phyloP scores from a whole-genome alignment of 37 sponge, comb jelly and placozoan genomes.

The Geodia barretti region DNA sequence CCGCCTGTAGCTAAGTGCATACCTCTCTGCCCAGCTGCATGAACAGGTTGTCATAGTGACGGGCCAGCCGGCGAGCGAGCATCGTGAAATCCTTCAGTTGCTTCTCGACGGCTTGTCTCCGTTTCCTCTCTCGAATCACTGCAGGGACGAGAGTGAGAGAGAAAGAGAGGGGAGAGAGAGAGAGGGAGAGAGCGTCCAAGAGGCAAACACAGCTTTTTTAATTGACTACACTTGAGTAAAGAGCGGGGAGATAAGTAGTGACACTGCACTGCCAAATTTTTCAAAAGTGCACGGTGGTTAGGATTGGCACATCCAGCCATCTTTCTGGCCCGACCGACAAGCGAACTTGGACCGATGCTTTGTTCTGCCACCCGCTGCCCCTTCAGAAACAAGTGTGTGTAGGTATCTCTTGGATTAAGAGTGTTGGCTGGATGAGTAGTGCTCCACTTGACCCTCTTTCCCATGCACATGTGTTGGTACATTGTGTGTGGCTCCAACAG shows the following conservation, averaged over 20 bases:
- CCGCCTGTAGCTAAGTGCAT: background rate
- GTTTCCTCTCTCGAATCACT: conserved; percentile 58
- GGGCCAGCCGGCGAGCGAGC: conserved; percentile 20
- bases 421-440: too few relatives aligned
- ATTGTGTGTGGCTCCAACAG: too few relatives aligned
- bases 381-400: too few relatives aligned
- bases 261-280: background rate
- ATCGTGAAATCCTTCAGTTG: conserved; percentile 21
- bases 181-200: too few relatives aligned
- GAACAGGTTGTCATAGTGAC: conserved; percentile 65
- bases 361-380: too few relatives aligned
- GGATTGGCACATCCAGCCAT: background rate
- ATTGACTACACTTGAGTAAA: background rate
- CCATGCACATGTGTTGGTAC: too few relatives aligned
- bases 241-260: background rate
- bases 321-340: too few relatives aligned
- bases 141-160: background rate
- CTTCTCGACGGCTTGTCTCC: conserved; percentile 40
- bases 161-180: background rate
- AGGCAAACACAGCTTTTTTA: background rate
- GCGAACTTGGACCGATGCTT: too few relatives aligned
- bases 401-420: too few relatives aligned
- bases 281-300: too few relatives aligned
- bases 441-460: too few relatives aligned
- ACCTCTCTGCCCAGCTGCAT: conserved; percentile 64